Evolutionary conservation across 2,888 invertebrate species (phyloP).

Genomic region (Epistrophe eligans): DNA sequence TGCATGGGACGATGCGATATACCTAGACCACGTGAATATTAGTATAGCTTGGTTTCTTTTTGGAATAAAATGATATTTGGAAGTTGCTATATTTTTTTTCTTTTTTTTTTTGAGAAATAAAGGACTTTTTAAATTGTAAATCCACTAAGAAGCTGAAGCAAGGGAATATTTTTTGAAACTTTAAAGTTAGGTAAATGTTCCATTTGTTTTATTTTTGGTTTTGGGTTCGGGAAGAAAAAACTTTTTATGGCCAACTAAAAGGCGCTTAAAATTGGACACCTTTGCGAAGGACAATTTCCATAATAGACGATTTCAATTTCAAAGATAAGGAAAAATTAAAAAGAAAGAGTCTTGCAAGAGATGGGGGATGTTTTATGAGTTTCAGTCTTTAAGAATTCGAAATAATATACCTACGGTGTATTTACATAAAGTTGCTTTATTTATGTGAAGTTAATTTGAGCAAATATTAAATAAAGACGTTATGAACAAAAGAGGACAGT

Average conservation of each 20-base stretch:
- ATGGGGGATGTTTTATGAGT: neutral
- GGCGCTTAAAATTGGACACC: slow-evolving; percentile 12
- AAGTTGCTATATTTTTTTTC: neutral
- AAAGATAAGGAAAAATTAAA: neutral
- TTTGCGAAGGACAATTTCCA: slow-evolving; percentile 16
- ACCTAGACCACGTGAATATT: slow-evolving; percentile 5
- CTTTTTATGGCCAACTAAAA: slow-evolving; percentile 25
- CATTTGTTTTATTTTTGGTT: neutral
- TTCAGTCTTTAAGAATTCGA: neutral
- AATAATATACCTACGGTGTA: neutral
- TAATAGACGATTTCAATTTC: slow-evolving; percentile 20
- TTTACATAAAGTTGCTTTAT: neutral
- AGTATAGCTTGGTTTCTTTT: neutral
- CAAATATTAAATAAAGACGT: neutral
- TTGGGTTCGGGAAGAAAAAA: neutral
- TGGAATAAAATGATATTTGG: slow-evolving; percentile 12
- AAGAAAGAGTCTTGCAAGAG: neutral
- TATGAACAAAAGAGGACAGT: neutral
- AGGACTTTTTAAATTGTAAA: slow-evolving; percentile 22
- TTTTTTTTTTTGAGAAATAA: neutral
- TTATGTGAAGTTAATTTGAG: neutral
- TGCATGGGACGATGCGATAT: neutral
- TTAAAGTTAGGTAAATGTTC: slow-evolving; percentile 8
- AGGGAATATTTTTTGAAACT: slow-evolving; percentile 15
- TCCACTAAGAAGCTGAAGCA: neutral